Evolutionary conservation across 2,797 vertebrate species (phyloP).

Genomic region (Hippopotamyrus pictus): DNA sequence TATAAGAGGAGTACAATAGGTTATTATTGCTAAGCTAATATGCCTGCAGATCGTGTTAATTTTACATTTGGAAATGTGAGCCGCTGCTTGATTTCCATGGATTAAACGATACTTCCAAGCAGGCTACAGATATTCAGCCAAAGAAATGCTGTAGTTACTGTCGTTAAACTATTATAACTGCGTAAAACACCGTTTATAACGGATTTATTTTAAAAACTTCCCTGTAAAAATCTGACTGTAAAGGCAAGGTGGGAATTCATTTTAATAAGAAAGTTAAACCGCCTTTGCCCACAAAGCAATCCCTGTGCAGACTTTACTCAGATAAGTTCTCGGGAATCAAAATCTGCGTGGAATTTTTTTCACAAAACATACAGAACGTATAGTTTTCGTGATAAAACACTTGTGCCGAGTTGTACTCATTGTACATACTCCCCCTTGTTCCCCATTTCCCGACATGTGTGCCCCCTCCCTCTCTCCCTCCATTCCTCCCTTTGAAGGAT

Average conservation of each 20-base stretch:
- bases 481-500: conserved; percentile 24
- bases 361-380: background rate
- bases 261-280: background rate
- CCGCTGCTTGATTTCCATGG: background rate
- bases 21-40: conserved; percentile 8
- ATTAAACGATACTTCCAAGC: background rate
- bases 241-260: background rate
- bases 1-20: background rate
- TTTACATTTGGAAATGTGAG: conserved; percentile 2
- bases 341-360: background rate
- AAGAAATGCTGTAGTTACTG: background rate
- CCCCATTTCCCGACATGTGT: background rate
- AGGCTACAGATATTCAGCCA: background rate
- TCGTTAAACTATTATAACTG: background rate
- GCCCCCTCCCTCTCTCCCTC: background rate
- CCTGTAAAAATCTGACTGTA: background rate
- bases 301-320: background rate
- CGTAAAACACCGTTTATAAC: background rate
- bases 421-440: background rate
- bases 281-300: background rate
- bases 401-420: background rate
- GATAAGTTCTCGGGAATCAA: background rate
- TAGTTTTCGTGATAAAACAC: background rate
- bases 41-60: background rate
- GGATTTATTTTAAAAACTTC: background rate